Evolutionary conservation across 2,797 vertebrate species (phyloP).

Genomic region (Dendrocincla tyrannina): DNA sequence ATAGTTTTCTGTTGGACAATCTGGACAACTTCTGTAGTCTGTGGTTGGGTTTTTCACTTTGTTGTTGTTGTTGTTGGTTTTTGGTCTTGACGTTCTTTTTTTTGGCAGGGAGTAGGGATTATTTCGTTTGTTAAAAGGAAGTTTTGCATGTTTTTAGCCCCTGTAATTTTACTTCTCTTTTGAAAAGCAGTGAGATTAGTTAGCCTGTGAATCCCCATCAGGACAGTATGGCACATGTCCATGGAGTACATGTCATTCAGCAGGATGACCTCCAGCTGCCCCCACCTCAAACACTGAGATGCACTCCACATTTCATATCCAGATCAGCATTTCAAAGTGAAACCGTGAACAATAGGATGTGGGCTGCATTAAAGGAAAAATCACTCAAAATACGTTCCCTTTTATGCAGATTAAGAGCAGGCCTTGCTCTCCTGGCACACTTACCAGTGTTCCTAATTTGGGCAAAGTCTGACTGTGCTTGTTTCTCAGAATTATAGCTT

Average conservation of each 20-base stretch:
- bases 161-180: background rate
- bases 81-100: background rate
- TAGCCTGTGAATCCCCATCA: background rate
- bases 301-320: background rate
- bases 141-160: background rate
- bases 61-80: background rate
- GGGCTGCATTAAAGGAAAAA: background rate
- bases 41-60: background rate
- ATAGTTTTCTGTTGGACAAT: background rate
- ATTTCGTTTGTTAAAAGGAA: background rate
- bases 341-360: background rate
- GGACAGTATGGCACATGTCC: background rate
- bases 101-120: fast-evolving
- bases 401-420: background rate
- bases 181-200: background rate
- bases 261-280: background rate
- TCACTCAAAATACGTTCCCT: background rate
- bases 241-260: background rate
- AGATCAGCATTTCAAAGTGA: background rate
- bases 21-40: background rate
- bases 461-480: slow-evolving; percentile 20
- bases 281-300: background rate
- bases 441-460: background rate
- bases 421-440: background rate
- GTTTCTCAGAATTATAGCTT: slow-evolving; percentile 10